Percentiles rank a stretch among this genome's conserved stretches.
These are phyloP conservation scores for Plotosus lineatus DNA, from an alignment of 2,113 vertebrate genomes.

Conservation along the genomic window DNA sequence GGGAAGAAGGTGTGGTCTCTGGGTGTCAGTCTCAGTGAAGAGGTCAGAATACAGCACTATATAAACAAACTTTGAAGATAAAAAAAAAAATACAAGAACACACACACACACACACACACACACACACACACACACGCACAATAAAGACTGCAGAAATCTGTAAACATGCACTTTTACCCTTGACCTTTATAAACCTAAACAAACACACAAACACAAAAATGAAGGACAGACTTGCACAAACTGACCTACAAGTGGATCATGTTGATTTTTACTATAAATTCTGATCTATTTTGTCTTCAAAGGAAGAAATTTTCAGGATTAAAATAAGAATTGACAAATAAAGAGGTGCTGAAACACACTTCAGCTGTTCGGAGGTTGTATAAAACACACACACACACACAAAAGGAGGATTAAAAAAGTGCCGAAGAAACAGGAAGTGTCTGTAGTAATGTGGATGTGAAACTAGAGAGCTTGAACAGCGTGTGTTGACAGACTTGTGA, in stretches of 20 bases:
- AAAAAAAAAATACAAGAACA: not conserved
- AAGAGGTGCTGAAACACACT: not conserved
- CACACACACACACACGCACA: slow-evolving; percentile 5
- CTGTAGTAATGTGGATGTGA: not conserved
- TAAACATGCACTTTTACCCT: slow-evolving; percentile 16
- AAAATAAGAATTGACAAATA: not conserved
- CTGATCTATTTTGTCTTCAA: not conserved
- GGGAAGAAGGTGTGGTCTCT: not conserved
- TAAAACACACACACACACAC: not conserved
- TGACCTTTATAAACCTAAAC: not conserved
- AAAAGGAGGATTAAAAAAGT: not conserved
- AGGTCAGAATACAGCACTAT: no score
- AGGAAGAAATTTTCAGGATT: not conserved
- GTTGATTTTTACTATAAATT: not conserved
- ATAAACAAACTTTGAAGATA: not conserved
- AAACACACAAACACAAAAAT: not conserved
- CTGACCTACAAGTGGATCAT: not conserved
- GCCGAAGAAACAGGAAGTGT: not conserved
- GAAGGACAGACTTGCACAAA: not conserved
- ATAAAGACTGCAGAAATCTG: not conserved
- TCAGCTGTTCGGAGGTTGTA: not conserved
- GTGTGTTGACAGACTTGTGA: not conserved
- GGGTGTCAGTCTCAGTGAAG: not conserved
- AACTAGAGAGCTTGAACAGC: not conserved
- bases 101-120: not conserved